Evolutionary conservation across 2,797 vertebrate species (phyloP).

Genomic region (Syndactyla subalaris): DNA sequence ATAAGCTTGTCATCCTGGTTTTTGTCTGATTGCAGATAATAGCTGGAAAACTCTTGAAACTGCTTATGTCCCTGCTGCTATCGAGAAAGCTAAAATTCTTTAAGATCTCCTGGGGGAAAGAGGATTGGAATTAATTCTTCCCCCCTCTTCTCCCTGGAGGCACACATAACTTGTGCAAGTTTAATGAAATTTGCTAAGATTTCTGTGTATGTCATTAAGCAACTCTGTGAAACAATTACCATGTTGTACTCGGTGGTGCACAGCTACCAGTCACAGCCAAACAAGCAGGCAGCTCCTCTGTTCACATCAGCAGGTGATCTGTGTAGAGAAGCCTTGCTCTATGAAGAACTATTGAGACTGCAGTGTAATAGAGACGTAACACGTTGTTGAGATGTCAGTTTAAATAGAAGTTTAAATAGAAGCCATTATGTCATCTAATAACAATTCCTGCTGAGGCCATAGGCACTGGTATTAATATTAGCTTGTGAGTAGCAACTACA

Average conservation of each 20-base stretch:
- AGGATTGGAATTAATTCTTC: not conserved
- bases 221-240: constrained; percentile 6
- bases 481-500: constrained; percentile 68
- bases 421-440: constrained; percentile 59
- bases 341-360: constrained; percentile 60
- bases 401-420: constrained; percentile 75
- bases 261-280: not conserved
- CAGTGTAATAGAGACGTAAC: constrained; percentile 71
- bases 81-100: constrained; percentile 9
- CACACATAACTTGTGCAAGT: rapidly evolving
- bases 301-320: constrained; percentile 58
- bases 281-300: not conserved
- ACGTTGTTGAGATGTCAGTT: constrained; percentile 71
- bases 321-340: constrained; percentile 76
- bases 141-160: not conserved
- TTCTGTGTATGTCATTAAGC: not conserved
- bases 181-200: constrained; percentile 41
- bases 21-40: not conserved
- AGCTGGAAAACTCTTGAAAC: not conserved
- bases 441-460: constrained; percentile 52
- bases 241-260: not conserved
- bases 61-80: not conserved
- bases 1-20: not conserved
- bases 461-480: constrained; percentile 78
- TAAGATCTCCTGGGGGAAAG: not conserved